Base-by-base conservation (phyloP, 2,888 invertebrate genomes). In the Julus scanicus region DNA sequence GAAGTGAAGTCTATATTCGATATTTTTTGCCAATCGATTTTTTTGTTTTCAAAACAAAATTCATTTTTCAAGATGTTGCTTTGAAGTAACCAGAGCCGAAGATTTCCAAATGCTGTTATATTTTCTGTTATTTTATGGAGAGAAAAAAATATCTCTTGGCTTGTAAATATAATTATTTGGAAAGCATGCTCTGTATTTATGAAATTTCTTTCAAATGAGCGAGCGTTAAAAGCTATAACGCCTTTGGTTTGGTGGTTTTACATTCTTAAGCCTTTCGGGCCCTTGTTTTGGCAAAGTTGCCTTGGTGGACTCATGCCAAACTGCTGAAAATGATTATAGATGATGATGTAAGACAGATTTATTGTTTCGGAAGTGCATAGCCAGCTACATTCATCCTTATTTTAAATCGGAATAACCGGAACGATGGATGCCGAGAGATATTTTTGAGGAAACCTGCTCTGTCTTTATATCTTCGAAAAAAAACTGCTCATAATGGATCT, bases 291-390 rank as follows among this genome's bases (percentile, higher is more conserved):
- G 71, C 71, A 71, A 71, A 8, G 29, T 29, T 11, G 29, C 29
- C 71, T 29, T 9, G 8, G 71, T 71, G 71, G 71, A n/a, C 71
- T 29, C 29, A 8, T 71, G 71, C 71, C 71, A 71, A n/a, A 29
- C 8, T 29, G 71, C 71, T 71, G 71, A 29, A 71, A 71, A 71
- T 71, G 71, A 71, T 29, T 29, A 29, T 13, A 11, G 71, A 71
- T 71, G 71, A 71, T 71, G 71, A 71, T 29, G 20, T 71, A 9
- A 11, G 71, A 29, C 71, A 71, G 71, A 71, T 71, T 71, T 71
- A 71, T 71, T 71, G 71, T 71, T 29, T 29, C 29, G 9, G 71
- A 71, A 29, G 11, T 8, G 71, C 71, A 1, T 29, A 71, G 29
- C 71, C 71, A 71, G 71, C 71, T 29, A 71, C 2, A 71, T 71